Percentiles rank a stretch among this genome's conserved stretches.
These are phyloP conservation scores for Protodeltote pygarga DNA, from an alignment of 2,888 invertebrate genomes.

Conservation along the genomic window DNA sequence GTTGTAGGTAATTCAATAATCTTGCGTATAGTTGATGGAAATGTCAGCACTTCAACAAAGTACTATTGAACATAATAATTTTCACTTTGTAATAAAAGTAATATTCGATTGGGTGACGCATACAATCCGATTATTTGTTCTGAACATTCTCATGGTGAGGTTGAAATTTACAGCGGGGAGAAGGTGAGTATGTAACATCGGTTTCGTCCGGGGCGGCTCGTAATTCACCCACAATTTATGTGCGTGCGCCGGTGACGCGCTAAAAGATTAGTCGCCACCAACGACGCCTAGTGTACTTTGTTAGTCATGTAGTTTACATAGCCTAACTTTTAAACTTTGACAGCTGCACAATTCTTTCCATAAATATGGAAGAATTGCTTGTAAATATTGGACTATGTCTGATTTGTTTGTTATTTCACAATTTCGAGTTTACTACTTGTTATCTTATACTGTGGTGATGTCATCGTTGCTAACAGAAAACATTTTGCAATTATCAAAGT, in stretches of 20 bases:
- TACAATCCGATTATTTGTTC: conserved; percentile 67
- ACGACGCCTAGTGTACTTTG: conserved; percentile 34
- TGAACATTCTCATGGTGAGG: conserved; percentile 58
- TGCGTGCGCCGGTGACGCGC: conserved; percentile 82
- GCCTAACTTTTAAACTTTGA: conserved; percentile 31
- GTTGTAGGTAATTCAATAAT: conserved; percentile 42
- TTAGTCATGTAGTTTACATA: conserved; percentile 32
- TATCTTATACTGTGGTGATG: too few relatives aligned
- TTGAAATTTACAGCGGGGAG: conserved; percentile 70
- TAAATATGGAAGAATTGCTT: conserved; percentile 16
- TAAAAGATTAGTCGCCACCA: conserved; percentile 79
- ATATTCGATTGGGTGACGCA: conserved; percentile 64
- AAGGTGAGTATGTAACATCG: conserved; percentile 69
- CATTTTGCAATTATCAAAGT: too few relatives aligned
- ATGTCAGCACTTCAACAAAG: conserved; percentile 58
- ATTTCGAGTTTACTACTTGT: too few relatives aligned
- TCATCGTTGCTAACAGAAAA: too few relatives aligned
- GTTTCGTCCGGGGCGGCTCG: conserved; percentile 67
- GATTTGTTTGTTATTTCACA: conserved; percentile 25
- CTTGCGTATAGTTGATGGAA: conserved; percentile 50
- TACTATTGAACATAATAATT: conserved; percentile 57
- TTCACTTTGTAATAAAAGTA: conserved; percentile 55
- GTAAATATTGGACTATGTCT: conserved; percentile 5
- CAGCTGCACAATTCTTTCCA: conserved; percentile 27
- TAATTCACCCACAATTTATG: conserved; percentile 81